These are phyloP conservation scores for Spizaetus ornatus DNA, from an alignment of 2,113 vertebrate species.

Conservation along the genomic window DNA sequence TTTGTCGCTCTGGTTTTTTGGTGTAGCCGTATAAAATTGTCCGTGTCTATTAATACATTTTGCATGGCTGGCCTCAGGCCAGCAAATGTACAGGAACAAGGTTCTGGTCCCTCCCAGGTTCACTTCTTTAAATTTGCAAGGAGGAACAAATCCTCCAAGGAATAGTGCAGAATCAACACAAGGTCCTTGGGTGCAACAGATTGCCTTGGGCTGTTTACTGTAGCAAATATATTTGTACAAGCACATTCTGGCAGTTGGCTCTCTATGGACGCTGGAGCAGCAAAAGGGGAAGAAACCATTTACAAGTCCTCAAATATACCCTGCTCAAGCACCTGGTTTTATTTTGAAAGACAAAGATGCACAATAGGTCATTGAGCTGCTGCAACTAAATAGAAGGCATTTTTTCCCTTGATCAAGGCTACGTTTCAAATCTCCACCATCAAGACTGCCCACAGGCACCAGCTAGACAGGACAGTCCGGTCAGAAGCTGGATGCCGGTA, in stretches of 20 bases:
- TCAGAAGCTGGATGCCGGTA: neutral
- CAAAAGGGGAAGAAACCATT: neutral
- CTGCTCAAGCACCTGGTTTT: neutral
- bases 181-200: neutral
- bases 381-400: neutral
- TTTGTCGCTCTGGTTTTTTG: neutral
- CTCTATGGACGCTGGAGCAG: neutral
- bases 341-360: neutral
- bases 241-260: neutral
- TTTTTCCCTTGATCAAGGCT: accelerated
- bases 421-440: neutral
- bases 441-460: neutral
- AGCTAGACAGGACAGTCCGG: neutral
- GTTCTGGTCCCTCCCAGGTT: neutral
- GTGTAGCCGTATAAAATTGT: neutral
- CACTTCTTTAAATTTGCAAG: neutral
- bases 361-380: neutral
- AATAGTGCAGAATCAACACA: neutral
- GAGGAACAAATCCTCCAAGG: neutral
- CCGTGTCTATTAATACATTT: neutral
- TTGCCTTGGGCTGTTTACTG: conserved; percentile 36
- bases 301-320: neutral
- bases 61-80: neutral
- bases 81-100: neutral
- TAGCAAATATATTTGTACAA: neutral